phyloP scores from a whole-genome alignment of 2,888 invertebrate genomes.

The Mantis religiosa region DNA sequence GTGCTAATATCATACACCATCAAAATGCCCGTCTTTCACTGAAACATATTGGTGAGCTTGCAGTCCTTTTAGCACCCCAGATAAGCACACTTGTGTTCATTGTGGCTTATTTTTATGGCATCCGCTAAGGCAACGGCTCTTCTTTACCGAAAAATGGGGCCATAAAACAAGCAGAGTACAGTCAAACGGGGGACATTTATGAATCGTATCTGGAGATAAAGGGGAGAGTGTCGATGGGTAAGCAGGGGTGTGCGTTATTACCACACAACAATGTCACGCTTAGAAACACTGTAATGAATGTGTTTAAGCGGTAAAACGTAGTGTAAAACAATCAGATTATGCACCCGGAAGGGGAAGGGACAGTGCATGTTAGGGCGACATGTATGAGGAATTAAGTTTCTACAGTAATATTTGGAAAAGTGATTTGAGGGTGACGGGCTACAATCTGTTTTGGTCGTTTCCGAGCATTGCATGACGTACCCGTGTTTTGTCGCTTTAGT shows the following conservation, averaged over 20 bases:
- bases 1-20: no score
- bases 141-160: neutral
- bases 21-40: neutral
- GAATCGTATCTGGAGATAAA: neutral
- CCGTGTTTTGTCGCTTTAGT: neutral
- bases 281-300: neutral
- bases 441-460: neutral
- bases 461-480: neutral
- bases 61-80: neutral
- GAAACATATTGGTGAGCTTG: neutral
- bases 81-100: neutral
- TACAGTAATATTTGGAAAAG: neutral
- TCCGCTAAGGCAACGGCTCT: neutral
- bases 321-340: neutral
- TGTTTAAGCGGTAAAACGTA: neutral
- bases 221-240: neutral
- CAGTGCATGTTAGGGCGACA: neutral
- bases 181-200: neutral
- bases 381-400: neutral
- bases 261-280: neutral
- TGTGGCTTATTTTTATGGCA: neutral
- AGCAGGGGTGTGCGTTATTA: neutral
- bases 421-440: neutral
- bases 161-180: neutral
- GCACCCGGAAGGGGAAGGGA: neutral